Evolutionary conservation across 2,113 vertebrate genomes (phyloP).

Genomic region (Bubalus kerabau): DNA sequence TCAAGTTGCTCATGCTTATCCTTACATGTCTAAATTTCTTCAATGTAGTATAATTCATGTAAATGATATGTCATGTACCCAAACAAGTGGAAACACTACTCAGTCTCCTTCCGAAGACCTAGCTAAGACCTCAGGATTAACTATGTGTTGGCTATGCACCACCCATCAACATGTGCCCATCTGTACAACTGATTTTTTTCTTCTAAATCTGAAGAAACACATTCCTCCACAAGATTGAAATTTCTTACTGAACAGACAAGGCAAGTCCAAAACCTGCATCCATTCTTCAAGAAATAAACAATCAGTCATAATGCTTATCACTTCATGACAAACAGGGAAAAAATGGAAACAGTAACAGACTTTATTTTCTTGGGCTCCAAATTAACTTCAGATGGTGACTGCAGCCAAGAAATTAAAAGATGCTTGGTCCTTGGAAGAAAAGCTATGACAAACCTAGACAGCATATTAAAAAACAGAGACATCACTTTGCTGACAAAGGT

Average conservation of each 20-base stretch:
- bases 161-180: not conserved
- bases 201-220: not conserved
- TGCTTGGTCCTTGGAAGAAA: not conserved
- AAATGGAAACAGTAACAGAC: not conserved
- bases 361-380: not conserved
- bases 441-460: not conserved
- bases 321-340: not conserved
- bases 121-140: not conserved
- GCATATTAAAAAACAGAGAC: not conserved
- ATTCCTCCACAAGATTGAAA: not conserved
- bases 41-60: not conserved
- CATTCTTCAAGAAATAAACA: not conserved
- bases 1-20: not conserved
- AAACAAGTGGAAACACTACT: not conserved
- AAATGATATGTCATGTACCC: not conserved
- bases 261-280: accelerated
- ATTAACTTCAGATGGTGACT: not conserved
- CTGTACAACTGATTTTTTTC: not conserved
- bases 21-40: not conserved
- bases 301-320: not conserved
- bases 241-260: not conserved
- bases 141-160: not conserved
- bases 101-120: not conserved
- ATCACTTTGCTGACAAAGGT: not conserved
- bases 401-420: not conserved